phyloP scores from a whole-genome alignment of 1,140 invertebrate genomes.

The Dreissena polymorpha region DNA sequence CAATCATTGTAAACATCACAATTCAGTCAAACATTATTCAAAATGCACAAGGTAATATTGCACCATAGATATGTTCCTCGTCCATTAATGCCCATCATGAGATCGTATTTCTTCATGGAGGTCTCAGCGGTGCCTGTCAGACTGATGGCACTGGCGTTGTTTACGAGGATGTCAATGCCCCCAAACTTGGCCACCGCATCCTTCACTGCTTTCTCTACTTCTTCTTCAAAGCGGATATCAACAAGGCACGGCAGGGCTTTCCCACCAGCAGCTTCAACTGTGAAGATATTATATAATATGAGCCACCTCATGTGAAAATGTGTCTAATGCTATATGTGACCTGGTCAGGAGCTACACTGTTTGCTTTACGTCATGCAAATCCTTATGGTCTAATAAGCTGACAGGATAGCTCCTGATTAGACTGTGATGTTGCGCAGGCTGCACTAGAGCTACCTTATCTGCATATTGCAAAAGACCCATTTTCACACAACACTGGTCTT shows the following conservation, averaged over 20 bases:
- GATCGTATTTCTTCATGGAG: slow-evolving; percentile 90
- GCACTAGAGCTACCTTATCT: too few species aligned
- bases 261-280: slow-evolving; percentile 95
- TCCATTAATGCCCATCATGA: slow-evolving; percentile 80
- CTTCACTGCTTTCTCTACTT: slow-evolving; percentile 90
- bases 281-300: slow-evolving; percentile 63
- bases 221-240: slow-evolving; percentile 89
- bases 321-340: too few species aligned
- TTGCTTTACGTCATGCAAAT: too few species aligned
- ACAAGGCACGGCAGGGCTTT: slow-evolving; percentile 95
- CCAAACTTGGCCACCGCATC: slow-evolving; percentile 95
- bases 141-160: slow-evolving; percentile 98
- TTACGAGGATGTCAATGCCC: slow-evolving; percentile 95
- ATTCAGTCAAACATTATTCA: too few species aligned
- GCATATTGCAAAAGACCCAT: too few species aligned
- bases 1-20: too few species aligned
- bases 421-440: too few species aligned
- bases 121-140: slow-evolving; percentile 92
- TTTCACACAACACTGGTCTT: too few species aligned
- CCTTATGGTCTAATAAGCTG: too few species aligned
- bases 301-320: too few species aligned
- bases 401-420: too few species aligned
- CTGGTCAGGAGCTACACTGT: too few species aligned
- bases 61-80: slow-evolving; percentile 80
- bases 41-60: neutral